These are phyloP conservation scores for Salticus scenicus DNA, from an alignment of 2,888 invertebrate genomes.

Conservation along the genomic window DNA sequence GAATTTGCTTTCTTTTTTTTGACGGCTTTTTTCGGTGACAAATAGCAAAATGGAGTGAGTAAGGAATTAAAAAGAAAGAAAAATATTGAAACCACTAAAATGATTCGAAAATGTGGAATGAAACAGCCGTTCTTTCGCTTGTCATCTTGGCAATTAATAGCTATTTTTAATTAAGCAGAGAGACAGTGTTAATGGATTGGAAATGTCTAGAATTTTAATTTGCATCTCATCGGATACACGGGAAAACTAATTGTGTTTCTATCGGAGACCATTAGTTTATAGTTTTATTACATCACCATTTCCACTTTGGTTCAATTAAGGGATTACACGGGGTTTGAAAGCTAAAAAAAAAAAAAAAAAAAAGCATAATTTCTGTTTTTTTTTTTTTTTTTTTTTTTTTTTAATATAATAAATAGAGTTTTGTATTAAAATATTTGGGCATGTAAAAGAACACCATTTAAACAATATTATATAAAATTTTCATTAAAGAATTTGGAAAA, in stretches of 20 bases:
- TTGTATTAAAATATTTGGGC: too few species aligned
- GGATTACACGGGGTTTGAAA: too few species aligned
- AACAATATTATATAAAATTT: too few species aligned
- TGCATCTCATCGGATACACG: neutral
- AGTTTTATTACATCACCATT: too few species aligned
- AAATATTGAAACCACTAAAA: neutral
- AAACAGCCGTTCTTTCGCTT: neutral
- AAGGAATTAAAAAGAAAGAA: neutral
- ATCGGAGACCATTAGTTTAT: too few species aligned
- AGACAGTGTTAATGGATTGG: slow-evolving; percentile 1
- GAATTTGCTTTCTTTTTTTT: slow-evolving; percentile 13
- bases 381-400: too few species aligned
- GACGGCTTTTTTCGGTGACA: slow-evolving; percentile 48
- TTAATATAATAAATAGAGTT: too few species aligned
- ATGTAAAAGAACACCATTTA: too few species aligned
- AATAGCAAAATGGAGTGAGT: slow-evolving; percentile 30
- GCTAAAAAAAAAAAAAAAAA: too few species aligned
- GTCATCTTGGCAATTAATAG: slow-evolving; percentile 19
- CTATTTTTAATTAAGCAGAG: neutral
- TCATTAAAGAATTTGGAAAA: too few species aligned
- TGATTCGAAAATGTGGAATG: neutral
- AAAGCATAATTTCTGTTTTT: too few species aligned
- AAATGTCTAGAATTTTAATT: neutral
- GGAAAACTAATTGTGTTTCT: neutral
- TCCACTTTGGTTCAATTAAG: too few species aligned